Percentiles rank a stretch among this genome's conserved stretches.
Evolutionary conservation across 2,888 invertebrate species (phyloP).

Genomic region (Nasonia oneida): DNA sequence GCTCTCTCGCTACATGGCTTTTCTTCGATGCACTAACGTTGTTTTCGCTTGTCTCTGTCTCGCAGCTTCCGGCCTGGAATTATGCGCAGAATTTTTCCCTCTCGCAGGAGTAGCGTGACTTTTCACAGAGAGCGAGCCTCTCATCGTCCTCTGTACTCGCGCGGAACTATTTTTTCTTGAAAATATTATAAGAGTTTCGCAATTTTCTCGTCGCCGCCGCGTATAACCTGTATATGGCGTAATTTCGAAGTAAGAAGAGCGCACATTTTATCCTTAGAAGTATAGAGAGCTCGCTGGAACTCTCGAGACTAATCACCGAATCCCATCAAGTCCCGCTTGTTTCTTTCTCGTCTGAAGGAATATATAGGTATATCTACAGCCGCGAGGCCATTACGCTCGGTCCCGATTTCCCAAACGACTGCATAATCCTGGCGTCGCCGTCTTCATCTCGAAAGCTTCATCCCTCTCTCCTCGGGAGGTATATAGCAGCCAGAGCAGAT

Average conservation of each 20-base stretch:
- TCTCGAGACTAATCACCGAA: not conserved
- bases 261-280: not conserved
- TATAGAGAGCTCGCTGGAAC: not conserved
- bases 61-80: not conserved
- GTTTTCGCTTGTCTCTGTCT: not conserved
- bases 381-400: conserved; percentile 7
- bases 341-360: conserved; percentile 5
- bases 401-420: conserved; percentile 15
- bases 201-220: not conserved
- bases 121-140: not conserved
- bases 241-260: not conserved
- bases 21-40: conserved; percentile 7
- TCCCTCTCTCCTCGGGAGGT: not conserved
- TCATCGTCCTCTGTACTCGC: not conserved
- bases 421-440: conserved; percentile 26
- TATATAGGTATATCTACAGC: not conserved
- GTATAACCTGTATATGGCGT: not conserved
- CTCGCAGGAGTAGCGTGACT: not conserved
- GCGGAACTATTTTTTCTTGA: not conserved
- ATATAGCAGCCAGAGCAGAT: not conserved
- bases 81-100: conserved; percentile 6
- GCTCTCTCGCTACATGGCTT: not conserved
- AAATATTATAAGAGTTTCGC: not conserved
- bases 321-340: conserved; percentile 4
- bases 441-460: conserved; percentile 14